These are phyloP conservation scores for Carposina sasakii DNA, from an alignment of 1,140 invertebrate genomes.

Conservation along the genomic window DNA sequence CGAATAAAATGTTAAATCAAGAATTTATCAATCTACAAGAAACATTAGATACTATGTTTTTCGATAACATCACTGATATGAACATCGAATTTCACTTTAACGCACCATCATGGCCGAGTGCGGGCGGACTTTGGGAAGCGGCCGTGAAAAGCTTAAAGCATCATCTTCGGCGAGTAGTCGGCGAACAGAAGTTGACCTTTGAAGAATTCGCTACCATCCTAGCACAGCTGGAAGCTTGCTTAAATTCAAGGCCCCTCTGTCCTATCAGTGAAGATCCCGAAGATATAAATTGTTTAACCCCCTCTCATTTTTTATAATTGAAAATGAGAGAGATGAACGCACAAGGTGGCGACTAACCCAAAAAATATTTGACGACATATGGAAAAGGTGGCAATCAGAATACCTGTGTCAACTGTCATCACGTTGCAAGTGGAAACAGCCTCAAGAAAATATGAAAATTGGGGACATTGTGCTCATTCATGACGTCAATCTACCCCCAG, in stretches of 20 bases:
- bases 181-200: slow-evolving; percentile 18
- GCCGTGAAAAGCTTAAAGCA: slow-evolving; percentile 26
- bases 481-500: background rate
- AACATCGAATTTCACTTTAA: slow-evolving; percentile 2
- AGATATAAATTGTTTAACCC: background rate
- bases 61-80: background rate
- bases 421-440: slow-evolving; percentile 1
- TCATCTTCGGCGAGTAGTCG: slow-evolving; percentile 23
- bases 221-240: slow-evolving; percentile 22
- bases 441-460: background rate
- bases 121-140: slow-evolving; percentile 6
- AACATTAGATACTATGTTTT: slow-evolving; percentile 1
- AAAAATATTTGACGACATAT: slow-evolving; percentile 3
- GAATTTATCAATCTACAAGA: background rate
- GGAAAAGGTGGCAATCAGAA: slow-evolving; percentile 5
- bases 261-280: slow-evolving; percentile 17
- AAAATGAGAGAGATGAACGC: background rate
- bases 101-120: slow-evolving; percentile 2
- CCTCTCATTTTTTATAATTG: background rate
- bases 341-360: slow-evolving; percentile 6
- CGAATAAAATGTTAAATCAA: background rate
- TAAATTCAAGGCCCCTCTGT: slow-evolving; percentile 25
- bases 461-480: background rate
- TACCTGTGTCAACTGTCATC: slow-evolving; percentile 1
- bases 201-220: slow-evolving; percentile 28